A percentile compares a stretch with the other conserved stretches of the same genome.
phyloP scores from a whole-genome alignment of 2,888 invertebrate species.

The Liopterus haemorrhoidalis region DNA sequence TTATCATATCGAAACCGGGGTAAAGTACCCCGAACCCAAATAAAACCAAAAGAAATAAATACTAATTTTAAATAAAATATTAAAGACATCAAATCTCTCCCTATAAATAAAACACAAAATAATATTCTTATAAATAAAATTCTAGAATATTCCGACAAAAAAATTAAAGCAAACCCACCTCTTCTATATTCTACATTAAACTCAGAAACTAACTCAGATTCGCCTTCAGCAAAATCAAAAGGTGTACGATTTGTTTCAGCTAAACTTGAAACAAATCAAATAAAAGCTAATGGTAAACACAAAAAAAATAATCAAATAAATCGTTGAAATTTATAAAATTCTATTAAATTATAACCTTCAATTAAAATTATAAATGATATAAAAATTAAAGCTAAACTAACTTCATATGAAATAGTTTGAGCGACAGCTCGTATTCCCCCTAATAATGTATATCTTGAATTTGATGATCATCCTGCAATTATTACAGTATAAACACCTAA shows the following conservation, averaged over 20 bases:
- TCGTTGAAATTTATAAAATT: constrained; percentile 49
- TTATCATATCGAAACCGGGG: constrained; percentile 73
- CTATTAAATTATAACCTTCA: constrained; percentile 51
- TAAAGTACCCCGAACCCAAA: constrained; percentile 60
- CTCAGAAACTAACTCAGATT: constrained; percentile 71
- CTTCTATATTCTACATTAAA: constrained; percentile 74
- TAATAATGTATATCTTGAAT: constrained; percentile 67
- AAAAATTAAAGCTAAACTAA: constrained; percentile 61
- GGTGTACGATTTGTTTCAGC: constrained; percentile 69
- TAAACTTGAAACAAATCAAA: constrained; percentile 51
- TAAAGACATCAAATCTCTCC: constrained; percentile 46
- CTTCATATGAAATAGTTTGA: constrained; percentile 74
- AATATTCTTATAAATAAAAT: constrained; percentile 63
- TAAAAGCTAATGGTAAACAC: constrained; percentile 48
- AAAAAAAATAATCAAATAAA: constrained; percentile 53
- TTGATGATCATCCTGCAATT: constrained; percentile 61
- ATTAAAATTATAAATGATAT: constrained; percentile 55
- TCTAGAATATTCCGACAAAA: constrained; percentile 63
- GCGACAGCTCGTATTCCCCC: constrained; percentile 62
- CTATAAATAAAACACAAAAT: constrained; percentile 56
- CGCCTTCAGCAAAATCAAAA: constrained; percentile 75
- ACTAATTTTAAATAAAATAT: constrained; percentile 53
- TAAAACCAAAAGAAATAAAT: constrained; percentile 56
- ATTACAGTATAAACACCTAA: constrained; percentile 60
- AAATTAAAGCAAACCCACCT: constrained; percentile 65